phyloP scores from a whole-genome alignment of 2,113 vertebrate species.

The Dasypus novemcinctus region DNA sequence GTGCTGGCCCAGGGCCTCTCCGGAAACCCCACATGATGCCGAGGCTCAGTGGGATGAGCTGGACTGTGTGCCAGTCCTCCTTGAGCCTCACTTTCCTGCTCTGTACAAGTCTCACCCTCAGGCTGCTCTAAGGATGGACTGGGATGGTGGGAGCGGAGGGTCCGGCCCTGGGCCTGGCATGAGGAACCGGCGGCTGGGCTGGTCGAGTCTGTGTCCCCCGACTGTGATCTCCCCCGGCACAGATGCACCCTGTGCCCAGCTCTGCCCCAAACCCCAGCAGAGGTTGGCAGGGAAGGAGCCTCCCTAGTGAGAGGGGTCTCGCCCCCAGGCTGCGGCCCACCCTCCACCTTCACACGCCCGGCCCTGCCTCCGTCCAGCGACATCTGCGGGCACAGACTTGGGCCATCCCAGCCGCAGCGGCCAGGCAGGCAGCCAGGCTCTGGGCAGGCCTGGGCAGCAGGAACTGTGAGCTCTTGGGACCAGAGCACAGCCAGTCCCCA shows the following conservation, averaged over 20 bases:
- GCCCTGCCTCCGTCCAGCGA: constrained; percentile 45
- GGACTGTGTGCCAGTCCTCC: neutral
- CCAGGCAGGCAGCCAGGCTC: constrained; percentile 50
- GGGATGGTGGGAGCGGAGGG: neutral
- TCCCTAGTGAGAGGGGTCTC: neutral
- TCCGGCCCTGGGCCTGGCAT: neutral
- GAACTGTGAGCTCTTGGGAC: constrained; percentile 10
- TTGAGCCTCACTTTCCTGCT: neutral
- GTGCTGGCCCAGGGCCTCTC: neutral
- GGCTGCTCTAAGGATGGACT: neutral
- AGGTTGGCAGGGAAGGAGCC: neutral
- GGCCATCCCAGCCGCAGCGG: constrained; percentile 39
- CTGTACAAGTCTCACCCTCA: neutral
- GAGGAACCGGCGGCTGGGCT: neutral
- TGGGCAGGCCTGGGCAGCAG: constrained; percentile 3
- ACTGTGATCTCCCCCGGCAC: neutral
- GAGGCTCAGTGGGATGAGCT: neutral
- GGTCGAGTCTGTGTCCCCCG: neutral
- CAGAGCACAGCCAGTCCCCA: constrained; percentile 44
- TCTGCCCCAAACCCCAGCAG: neutral
- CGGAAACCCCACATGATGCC: neutral
- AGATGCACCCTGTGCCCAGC: neutral
- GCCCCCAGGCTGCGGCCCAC: neutral
- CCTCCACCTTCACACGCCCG: constrained; percentile 19
- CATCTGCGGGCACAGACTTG: constrained; percentile 47